Evolutionary conservation across 2,888 invertebrate species (phyloP), one percentile per base, ranked within the genome.

Genomic region (Aethes cnicana): DNA sequence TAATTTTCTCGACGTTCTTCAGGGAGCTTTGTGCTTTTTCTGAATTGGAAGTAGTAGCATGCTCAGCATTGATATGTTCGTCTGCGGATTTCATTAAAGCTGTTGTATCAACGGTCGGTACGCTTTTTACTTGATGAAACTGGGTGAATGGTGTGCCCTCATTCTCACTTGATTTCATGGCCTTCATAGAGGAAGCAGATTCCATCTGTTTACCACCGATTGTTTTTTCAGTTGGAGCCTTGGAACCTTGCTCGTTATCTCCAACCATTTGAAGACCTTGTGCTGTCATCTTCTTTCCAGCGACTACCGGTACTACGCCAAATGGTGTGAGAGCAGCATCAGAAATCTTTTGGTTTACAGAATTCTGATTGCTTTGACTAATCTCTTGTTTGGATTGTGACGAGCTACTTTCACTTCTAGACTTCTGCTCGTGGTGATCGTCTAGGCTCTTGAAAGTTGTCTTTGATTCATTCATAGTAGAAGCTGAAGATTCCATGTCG

Each of bases 61-160:
- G 33, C 8, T 44, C 28, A n/a, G 44, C 23, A 46, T 36, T 21
- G 11, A 7, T 26, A n/a, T 39, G 43, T 8, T 30, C 14, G 1
- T 54, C 57, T 4, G 39, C 54, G 26, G 56, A 39, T 9, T 58
- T 58, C 56, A 56, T 58, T 11, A 53, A 47, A n/a, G 26, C 25
- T 4, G 53, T 47, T 4, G 50, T 50, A 21, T 57, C 55, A n/a
- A 55, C 18, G 42, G 50, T 28, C 20, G 48, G 39, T 16, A 23
- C 20, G 23, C 18, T 37, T 16, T 54, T 54, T 18, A 50, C 47
- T 9, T 54, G 25, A 26, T 42, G 43, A 8, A 53, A 53, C n/a
- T 47, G 37, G 18, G 36, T 47, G 3, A 26, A 14, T 30, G 46
- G 39, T 18, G 49, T 43, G 6, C 61, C 50, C 30, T 46, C 35